A percentile compares a stretch with the other conserved stretches of the same genome.
These are phyloP conservation scores for Sylvilagus bachmani DNA, from an alignment of 2,113 vertebrate genomes.

Conservation along the genomic window DNA sequence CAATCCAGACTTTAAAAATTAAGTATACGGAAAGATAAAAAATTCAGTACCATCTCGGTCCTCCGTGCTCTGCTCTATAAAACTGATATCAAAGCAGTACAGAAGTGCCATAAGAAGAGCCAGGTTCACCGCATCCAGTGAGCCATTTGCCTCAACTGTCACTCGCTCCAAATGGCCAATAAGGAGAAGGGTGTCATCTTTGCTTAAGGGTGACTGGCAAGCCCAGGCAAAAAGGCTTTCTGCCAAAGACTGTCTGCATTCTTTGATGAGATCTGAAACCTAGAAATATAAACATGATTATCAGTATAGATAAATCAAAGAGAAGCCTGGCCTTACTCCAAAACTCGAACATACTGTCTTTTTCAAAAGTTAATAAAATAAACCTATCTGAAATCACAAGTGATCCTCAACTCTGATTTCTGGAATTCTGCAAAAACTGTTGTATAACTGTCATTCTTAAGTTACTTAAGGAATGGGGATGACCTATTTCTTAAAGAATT, in stretches of 20 bases:
- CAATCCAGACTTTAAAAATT: not conserved
- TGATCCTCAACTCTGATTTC: conserved; percentile 9
- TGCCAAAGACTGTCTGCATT: conserved; percentile 94
- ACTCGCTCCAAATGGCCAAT: conserved; percentile 96
- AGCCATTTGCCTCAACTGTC: conserved; percentile 95
- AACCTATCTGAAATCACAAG: not conserved
- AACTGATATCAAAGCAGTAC: conserved; percentile 97
- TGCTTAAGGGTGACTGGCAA: conserved; percentile 96
- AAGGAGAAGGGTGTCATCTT: conserved; percentile 96
- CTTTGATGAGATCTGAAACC: conserved; percentile 97
- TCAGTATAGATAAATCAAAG: conserved; percentile 32
- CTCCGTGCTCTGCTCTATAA: conserved; percentile 95
- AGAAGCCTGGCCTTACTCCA: not conserved
- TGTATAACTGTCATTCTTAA: conserved; percentile 3
- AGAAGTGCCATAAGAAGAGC: conserved; percentile 97
- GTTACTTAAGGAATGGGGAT: not conserved
- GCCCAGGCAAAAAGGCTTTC: conserved; percentile 98
- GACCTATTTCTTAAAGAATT: conserved; percentile 31
- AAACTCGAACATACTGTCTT: not conserved
- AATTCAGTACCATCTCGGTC: conserved; percentile 94
- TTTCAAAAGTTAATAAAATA: conserved; percentile 25
- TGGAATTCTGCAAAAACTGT: not conserved
- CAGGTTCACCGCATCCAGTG: conserved; percentile 94
- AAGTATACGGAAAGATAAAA: not conserved
- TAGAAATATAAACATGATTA: conserved; percentile 77